Percentiles rank a stretch among this genome's conserved stretches.
These are phyloP conservation scores for Hirtodrosophila confusa DNA, from an alignment of 2,888 invertebrate genomes.

Conservation along the genomic window DNA sequence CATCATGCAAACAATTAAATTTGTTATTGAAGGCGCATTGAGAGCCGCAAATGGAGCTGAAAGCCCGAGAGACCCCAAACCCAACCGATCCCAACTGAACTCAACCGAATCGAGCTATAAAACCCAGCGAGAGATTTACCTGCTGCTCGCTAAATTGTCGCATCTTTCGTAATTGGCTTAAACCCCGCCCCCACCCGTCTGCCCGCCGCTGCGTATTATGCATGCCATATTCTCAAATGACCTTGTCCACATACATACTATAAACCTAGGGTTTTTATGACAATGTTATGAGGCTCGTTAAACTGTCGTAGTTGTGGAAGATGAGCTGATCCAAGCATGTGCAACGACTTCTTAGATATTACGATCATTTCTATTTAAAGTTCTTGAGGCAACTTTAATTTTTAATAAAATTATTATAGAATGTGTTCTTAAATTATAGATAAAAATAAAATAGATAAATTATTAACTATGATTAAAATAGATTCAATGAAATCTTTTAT, in stretches of 20 bases:
- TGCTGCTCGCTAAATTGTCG: slow-evolving; percentile 43
- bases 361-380: no score
- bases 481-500: no score
- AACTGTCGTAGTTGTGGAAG: slow-evolving; percentile 19
- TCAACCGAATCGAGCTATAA: slow-evolving; percentile 5
- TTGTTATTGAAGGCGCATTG: slow-evolving; percentile 71
- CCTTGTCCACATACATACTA: slow-evolving; percentile 32
- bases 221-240: slow-evolving; percentile 43
- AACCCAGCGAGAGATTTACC: slow-evolving; percentile 35
- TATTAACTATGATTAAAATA: no score
- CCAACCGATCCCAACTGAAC: slow-evolving; percentile 14
- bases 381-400: no score
- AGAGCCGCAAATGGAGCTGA: slow-evolving; percentile 16
- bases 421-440: no score
- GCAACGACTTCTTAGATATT: neutral
- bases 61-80: slow-evolving; percentile 1
- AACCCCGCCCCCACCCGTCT: neutral
- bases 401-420: no score
- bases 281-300: slow-evolving; percentile 29
- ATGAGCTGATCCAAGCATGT: slow-evolving; percentile 16
- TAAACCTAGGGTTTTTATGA: slow-evolving; percentile 26
- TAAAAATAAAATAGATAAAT: no score
- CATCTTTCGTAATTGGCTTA: slow-evolving; percentile 53
- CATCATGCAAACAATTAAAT: slow-evolving; percentile 71
- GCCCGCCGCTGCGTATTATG: slow-evolving; percentile 16